Evolutionary conservation across 2,888 invertebrate species (phyloP).

Genomic region (Sarcophaga carnaria): DNA sequence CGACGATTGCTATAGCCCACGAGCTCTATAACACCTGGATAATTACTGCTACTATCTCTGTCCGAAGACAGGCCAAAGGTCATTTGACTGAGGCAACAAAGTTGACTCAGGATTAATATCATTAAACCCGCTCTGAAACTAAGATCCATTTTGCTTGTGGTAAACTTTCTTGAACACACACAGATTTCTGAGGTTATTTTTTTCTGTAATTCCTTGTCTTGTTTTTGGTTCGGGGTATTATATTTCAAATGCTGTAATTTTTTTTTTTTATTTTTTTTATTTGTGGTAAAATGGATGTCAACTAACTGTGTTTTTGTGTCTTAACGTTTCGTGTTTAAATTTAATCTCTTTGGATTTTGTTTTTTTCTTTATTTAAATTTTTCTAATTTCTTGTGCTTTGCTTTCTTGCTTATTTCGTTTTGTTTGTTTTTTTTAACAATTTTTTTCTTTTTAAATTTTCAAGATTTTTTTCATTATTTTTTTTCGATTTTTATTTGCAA

Average conservation of each 20-base stretch:
- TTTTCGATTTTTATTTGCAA: conserved; percentile 10
- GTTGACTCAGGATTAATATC: conserved; percentile 27
- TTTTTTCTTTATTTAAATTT: conserved; percentile 30
- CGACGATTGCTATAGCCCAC: conserved; percentile 80
- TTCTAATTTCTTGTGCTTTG: not conserved
- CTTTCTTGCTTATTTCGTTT: conserved; percentile 21
- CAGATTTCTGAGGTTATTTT: not conserved
- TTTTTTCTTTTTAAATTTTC: conserved; percentile 6
- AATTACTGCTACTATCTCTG: conserved; percentile 70
- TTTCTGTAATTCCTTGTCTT: not conserved
- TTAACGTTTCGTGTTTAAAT: conserved; percentile 37
- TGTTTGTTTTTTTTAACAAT: conserved; percentile 17
- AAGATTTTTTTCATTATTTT: conserved; percentile 30
- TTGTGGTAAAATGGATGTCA: conserved; percentile 52
- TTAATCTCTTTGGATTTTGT: conserved; percentile 37
- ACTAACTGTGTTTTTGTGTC: conserved; percentile 62
- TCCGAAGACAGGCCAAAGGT: not conserved
- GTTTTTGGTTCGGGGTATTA: conserved; percentile 26
- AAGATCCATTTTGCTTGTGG: conserved; percentile 32
- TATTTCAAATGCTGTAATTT: conserved; percentile 37
- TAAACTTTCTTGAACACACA: conserved; percentile 13
- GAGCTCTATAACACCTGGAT: conserved; percentile 81
- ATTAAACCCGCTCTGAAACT: conserved; percentile 38
- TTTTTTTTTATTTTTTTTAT: not conserved
- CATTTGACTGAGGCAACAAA: conserved; percentile 3